These are phyloP conservation scores for Orthosia cruda DNA, from an alignment of 2,888 invertebrate genomes.

Conservation along the genomic window DNA sequence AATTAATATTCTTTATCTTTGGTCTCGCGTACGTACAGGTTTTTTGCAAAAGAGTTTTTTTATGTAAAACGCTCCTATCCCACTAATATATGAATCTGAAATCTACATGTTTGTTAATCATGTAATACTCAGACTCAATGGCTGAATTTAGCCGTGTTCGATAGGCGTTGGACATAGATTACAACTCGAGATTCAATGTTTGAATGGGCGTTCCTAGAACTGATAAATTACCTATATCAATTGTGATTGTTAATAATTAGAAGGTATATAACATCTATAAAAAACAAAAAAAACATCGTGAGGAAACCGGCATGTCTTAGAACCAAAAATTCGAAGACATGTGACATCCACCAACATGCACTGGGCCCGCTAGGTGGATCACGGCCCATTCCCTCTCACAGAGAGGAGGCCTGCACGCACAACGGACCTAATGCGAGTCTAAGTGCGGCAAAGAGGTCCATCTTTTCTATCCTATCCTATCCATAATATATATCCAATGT, in stretches of 20 bases:
- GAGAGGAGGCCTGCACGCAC: too few relatives aligned
- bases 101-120: background rate
- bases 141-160: conserved; percentile 15
- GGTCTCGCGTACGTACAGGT: conserved; percentile 17
- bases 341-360: too few relatives aligned
- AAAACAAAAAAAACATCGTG: too few relatives aligned
- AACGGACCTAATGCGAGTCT: too few relatives aligned
- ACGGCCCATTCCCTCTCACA: too few relatives aligned
- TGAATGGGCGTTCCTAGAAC: background rate
- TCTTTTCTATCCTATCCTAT: too few relatives aligned
- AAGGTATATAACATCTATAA: too few relatives aligned
- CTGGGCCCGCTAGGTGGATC: too few relatives aligned
- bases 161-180: conserved; percentile 29
- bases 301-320: too few relatives aligned
- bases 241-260: background rate
- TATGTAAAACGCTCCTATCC: background rate
- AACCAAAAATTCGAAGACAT: too few relatives aligned
- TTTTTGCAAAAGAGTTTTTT: conserved; percentile 20
- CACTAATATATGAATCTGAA: background rate
- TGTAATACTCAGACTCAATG: too few relatives aligned
- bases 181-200: conserved; percentile 12
- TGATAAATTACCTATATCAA: background rate
- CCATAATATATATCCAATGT: background rate
- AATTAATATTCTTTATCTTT: conserved; percentile 39
- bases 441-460: too few relatives aligned